Evolutionary conservation across 1,140 invertebrate species (phyloP).

Genomic region (Hylaeus anthracinus): DNA sequence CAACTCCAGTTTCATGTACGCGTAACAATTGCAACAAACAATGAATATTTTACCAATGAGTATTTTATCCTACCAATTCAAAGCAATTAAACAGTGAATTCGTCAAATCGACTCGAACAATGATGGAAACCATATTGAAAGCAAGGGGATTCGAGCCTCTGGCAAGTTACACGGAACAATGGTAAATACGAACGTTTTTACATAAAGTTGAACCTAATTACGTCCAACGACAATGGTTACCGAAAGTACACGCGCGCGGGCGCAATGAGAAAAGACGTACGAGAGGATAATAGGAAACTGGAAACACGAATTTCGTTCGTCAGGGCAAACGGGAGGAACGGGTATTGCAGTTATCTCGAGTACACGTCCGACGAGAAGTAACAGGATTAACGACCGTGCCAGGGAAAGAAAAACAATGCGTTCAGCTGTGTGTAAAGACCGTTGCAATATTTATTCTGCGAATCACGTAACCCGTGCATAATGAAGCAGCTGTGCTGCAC

Average conservation of each 20-base stretch:
- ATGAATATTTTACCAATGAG: background rate
- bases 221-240: background rate
- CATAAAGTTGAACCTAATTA: background rate
- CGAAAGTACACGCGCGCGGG: background rate
- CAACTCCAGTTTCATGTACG: no score
- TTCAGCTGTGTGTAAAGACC: background rate
- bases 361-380: background rate
- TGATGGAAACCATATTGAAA: background rate
- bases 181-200: background rate
- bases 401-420: slow-evolving; percentile 21
- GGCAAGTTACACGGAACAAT: background rate
- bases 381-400: slow-evolving; percentile 20
- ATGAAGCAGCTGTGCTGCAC: background rate
- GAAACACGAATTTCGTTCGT: background rate
- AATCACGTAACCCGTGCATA: background rate
- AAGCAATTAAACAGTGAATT: background rate
- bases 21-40: no score
- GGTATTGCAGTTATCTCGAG: slow-evolving; percentile 16
- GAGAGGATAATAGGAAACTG: background rate
- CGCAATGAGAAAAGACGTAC: background rate
- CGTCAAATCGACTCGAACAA: background rate
- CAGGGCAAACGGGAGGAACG: background rate
- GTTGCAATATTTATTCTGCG: slow-evolving; percentile 18
- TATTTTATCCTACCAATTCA: background rate
- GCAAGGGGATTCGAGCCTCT: background rate